Evolutionary conservation across 35 echinoderm and acorn worm species (phyloP).

Genomic region (Lytechinus variegatus): DNA sequence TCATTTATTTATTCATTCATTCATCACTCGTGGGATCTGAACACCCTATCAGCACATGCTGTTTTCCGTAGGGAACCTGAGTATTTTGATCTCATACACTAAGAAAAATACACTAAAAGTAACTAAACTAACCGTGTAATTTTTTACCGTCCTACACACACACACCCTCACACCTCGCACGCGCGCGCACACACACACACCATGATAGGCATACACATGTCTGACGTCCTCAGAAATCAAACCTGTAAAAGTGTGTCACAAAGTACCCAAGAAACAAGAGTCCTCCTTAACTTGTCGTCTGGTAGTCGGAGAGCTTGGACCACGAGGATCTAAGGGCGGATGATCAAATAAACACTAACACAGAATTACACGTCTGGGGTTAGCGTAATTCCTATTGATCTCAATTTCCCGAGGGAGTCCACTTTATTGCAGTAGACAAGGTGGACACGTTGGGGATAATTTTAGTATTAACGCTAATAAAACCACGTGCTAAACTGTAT

Average conservation of each 20-base stretch:
- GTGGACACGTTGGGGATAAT: neutral
- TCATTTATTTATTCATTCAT: too few species aligned
- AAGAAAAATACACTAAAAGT: too few species aligned
- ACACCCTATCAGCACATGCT: too few species aligned
- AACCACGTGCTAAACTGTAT: neutral
- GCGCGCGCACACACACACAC: neutral
- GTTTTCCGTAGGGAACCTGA: too few species aligned
- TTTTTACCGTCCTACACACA: too few species aligned
- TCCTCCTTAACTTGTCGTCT: neutral
- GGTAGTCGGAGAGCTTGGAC: neutral
- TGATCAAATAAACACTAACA: neutral
- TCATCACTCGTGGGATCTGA: too few species aligned
- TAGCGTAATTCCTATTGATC: neutral
- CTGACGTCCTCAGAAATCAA: neutral
- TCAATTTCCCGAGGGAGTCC: neutral
- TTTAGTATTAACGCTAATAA: neutral
- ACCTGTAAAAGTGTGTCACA: neutral
- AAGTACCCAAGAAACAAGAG: neutral
- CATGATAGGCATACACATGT: too few species aligned
- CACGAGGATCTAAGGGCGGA: neutral
- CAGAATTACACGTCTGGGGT: neutral
- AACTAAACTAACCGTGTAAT: too few species aligned
- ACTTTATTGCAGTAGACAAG: neutral
- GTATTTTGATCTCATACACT: too few species aligned
- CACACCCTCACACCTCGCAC: neutral